Conservation (phyloP, 2,888 invertebrate genomes). For the Drosophila lacicola region DNA sequence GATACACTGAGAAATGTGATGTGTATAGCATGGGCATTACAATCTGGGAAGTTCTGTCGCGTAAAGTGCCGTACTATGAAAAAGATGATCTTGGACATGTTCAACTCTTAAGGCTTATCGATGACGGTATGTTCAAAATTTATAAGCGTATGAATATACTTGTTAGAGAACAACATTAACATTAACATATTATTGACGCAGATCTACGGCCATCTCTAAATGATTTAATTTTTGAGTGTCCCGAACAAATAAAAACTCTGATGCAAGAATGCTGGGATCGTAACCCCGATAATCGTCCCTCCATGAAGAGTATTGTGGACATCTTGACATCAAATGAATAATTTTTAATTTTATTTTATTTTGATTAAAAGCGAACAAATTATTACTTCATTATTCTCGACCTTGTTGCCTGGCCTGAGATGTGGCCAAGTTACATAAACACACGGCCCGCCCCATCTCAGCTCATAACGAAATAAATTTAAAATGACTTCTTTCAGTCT, state of each 20-base stretch:
- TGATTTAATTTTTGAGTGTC: background rate
- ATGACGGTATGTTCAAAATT: background rate
- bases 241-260: background rate
- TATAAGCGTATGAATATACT: background rate
- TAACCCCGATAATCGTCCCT: background rate
- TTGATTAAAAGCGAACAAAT: no score
- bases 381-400: no score
- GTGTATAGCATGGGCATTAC: slow-evolving; percentile 25
- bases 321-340: background rate
- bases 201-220: slow-evolving; percentile 12
- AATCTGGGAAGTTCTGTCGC: slow-evolving; percentile 20
- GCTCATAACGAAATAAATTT: slow-evolving; percentile 1
- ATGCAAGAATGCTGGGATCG: background rate
- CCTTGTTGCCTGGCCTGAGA: no score
- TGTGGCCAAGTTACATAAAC: no score
- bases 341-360: no score
- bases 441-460: background rate
- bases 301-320: background rate
- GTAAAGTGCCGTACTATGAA: background rate
- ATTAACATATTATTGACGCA: background rate
- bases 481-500: background rate
- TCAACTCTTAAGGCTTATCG: background rate
- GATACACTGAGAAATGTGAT: slow-evolving; percentile 8
- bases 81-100: accelerated
- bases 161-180: background rate